Conservation (phyloP, 1,140 invertebrate species). For the Diachasma alloeum region DNA sequence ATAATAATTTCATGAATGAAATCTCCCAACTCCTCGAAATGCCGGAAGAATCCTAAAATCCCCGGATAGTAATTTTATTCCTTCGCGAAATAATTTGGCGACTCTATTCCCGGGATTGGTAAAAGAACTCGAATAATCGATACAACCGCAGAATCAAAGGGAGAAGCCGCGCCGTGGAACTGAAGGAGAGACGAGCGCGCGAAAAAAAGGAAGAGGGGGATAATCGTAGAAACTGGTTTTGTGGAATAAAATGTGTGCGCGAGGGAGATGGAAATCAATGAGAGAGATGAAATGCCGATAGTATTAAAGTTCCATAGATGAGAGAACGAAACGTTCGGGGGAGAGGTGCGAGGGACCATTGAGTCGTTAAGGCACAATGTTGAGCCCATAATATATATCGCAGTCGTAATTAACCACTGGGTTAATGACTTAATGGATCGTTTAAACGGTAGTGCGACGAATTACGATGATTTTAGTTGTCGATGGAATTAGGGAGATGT, state of each 20-base stretch:
- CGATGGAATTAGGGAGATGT: not conserved
- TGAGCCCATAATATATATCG: constrained; percentile 12
- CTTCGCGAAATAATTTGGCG: not conserved
- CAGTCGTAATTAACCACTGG: constrained; percentile 35
- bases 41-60: not conserved
- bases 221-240: constrained; percentile 29
- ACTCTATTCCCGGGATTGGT: constrained; percentile 1
- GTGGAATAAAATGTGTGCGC: constrained; percentile 5
- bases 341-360: constrained; percentile 22
- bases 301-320: not conserved
- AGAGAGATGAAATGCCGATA: not conserved
- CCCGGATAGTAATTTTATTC: not conserved
- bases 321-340: not conserved
- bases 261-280: constrained; percentile 2
- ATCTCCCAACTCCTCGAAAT: not conserved
- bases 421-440: constrained; percentile 34
- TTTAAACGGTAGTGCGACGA: constrained; percentile 34
- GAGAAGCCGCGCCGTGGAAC: not conserved
- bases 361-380: constrained; percentile 39
- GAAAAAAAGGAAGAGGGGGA: constrained; percentile 15
- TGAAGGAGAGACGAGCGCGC: not conserved
- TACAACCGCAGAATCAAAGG: not conserved
- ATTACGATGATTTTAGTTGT: constrained; percentile 2
- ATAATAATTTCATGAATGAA: not conserved
- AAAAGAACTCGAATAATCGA: not conserved